Percentiles rank a stretch among this genome's conserved stretches.
These are phyloP conservation scores for Agrenia bidenticulata DNA, from an alignment of 2,888 invertebrate genomes.

Conservation along the genomic window DNA sequence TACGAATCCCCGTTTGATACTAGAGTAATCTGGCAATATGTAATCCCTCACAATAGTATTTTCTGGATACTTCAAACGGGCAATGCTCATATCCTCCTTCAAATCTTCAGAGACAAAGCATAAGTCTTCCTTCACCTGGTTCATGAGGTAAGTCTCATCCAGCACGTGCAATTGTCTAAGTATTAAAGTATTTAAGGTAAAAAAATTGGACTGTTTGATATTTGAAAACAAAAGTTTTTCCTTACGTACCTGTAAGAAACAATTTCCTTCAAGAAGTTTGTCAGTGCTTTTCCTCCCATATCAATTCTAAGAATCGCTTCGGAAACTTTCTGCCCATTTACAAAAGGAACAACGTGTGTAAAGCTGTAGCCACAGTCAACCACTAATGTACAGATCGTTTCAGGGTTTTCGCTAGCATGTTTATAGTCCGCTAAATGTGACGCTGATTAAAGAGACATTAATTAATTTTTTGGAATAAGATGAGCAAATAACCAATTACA, in stretches of 20 bases:
- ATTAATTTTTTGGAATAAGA: neutral
- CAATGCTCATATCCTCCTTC: constrained; percentile 72
- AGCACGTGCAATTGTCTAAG: constrained; percentile 89
- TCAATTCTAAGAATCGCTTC: constrained; percentile 80
- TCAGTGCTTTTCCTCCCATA: constrained; percentile 93
- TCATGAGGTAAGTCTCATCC: constrained; percentile 98
- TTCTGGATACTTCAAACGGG: constrained; percentile 63
- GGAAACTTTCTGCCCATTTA: constrained; percentile 71
- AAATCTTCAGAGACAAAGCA: constrained; percentile 90
- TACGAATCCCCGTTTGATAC: constrained; percentile 76
- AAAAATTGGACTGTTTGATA: too few relatives aligned
- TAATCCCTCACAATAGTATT: constrained; percentile 81
- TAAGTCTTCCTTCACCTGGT: constrained; percentile 96
- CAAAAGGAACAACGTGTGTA: constrained; percentile 89
- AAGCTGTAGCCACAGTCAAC: constrained; percentile 96
- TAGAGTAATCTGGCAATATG: constrained; percentile 93
- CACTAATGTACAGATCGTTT: constrained; percentile 70
- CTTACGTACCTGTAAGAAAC: constrained; percentile 76
- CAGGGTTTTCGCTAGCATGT: constrained; percentile 63
- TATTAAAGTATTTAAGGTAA: constrained; percentile 17
- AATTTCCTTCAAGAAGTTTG: constrained; percentile 96
- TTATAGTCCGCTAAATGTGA: constrained; percentile 76
- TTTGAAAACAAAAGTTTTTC: neutral
- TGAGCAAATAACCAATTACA: neutral
- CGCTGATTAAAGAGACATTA: constrained; percentile 57